Conservation (phyloP, 2,888 invertebrate species). For the Drosophila buzzatii region DNA sequence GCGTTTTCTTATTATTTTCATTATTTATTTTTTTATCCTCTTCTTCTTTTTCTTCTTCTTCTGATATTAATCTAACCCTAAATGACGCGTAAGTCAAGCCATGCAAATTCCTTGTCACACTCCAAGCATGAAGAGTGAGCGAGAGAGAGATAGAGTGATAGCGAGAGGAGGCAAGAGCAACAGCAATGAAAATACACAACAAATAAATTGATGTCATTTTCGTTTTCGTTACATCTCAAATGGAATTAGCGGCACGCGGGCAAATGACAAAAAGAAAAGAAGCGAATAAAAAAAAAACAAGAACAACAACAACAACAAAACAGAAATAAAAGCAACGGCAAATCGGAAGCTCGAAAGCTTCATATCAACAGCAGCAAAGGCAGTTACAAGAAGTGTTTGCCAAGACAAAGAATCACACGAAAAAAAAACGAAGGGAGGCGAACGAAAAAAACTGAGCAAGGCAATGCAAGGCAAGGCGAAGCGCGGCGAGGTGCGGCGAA, state of each 20-base stretch:
- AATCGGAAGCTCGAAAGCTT: slow-evolving; percentile 53
- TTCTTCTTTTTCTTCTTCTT: neutral
- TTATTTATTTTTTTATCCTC: neutral
- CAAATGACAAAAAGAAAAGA: slow-evolving; percentile 43
- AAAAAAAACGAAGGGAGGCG: slow-evolving; percentile 3
- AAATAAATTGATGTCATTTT: slow-evolving; percentile 82
- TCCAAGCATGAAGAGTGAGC: neutral
- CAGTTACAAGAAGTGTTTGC: slow-evolving; percentile 32
- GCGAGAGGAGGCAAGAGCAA: slow-evolving; percentile 16
- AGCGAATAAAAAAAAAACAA: neutral
- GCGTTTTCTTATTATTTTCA: neutral
- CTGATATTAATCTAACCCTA: neutral
- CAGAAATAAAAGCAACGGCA: slow-evolving; percentile 39
- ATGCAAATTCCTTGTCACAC: slow-evolving; percentile 14
- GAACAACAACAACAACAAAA: neutral
- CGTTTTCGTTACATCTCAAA: slow-evolving; percentile 79
- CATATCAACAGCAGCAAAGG: slow-evolving; percentile 56
- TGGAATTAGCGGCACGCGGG: slow-evolving; percentile 75
- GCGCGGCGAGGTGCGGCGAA: slow-evolving; percentile 14
- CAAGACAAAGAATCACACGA: slow-evolving; percentile 19
- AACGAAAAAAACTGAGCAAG: neutral
- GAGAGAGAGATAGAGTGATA: neutral
- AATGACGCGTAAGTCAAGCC: slow-evolving; percentile 11
- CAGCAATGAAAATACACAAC: slow-evolving; percentile 67
- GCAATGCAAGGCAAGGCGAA: neutral